A percentile compares a stretch with the other conserved stretches of the same genome.
Evolutionary conservation across 2,888 invertebrate genomes (phyloP).

Genomic region (Mythimna albipuncta): DNA sequence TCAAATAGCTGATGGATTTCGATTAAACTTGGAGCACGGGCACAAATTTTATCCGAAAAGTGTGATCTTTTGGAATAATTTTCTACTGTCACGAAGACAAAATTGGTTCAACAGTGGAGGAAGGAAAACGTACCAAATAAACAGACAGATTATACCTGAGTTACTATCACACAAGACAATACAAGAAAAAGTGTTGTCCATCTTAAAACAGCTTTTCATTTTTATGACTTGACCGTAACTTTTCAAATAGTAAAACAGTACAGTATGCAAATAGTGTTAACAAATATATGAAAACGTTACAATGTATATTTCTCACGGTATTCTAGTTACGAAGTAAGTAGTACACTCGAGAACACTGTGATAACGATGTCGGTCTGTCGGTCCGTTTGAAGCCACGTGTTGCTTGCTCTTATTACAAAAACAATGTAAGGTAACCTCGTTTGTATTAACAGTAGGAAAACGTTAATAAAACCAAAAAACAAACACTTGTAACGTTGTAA

Average conservation of each 20-base stretch:
- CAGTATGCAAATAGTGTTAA: conserved; percentile 48
- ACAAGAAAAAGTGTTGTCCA: neutral
- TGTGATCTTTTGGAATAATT: too few species aligned
- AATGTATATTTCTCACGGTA: conserved; percentile 57
- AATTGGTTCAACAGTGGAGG: too few species aligned
- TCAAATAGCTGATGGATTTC: too few species aligned
- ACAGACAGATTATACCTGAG: too few species aligned
- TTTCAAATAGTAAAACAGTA: conserved; percentile 11
- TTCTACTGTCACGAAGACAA: too few species aligned
- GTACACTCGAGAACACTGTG: conserved; percentile 43
- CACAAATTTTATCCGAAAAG: too few species aligned
- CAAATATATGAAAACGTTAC: conserved; percentile 54
- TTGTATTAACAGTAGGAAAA: conserved; percentile 1
- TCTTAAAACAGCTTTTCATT: neutral
- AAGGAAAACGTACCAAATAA: too few species aligned
- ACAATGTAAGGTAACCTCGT: conserved; percentile 40
- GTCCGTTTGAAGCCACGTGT: conserved; percentile 64
- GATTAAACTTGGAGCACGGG: too few species aligned
- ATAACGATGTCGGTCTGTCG: conserved; percentile 49
- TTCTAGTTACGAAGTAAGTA: conserved; percentile 54
- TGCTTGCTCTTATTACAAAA: conserved; percentile 46
- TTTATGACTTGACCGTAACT: neutral
- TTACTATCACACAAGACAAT: too few species aligned
- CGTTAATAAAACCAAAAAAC: neutral
- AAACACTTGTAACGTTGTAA: neutral